A percentile compares a stretch with the other conserved stretches of the same genome.
These are phyloP conservation scores for Odontothrips loti DNA, from an alignment of 2,888 invertebrate genomes.

Conservation along the genomic window DNA sequence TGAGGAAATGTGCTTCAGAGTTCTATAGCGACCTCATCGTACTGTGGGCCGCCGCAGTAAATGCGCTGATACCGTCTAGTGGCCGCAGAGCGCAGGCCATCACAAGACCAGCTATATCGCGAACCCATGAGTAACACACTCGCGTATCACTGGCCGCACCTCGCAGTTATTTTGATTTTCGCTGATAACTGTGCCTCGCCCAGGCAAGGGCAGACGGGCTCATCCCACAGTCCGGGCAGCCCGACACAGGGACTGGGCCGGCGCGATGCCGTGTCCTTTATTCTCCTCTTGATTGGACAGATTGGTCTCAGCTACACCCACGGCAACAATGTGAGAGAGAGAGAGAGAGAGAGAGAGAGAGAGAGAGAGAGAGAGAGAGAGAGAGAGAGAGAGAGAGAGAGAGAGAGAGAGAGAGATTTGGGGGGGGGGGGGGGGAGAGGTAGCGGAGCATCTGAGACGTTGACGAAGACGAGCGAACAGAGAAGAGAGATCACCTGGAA, in stretches of 20 bases:
- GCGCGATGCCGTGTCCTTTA: background rate
- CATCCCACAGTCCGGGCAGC: background rate
- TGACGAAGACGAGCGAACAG: too few relatives aligned
- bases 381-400: background rate
- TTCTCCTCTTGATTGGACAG: slow-evolving; percentile 9
- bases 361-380: background rate
- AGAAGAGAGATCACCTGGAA: slow-evolving; percentile 9
- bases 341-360: background rate
- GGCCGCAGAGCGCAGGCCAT: too few relatives aligned
- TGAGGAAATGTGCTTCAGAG: too few relatives aligned
- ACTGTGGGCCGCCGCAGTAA: too few relatives aligned
- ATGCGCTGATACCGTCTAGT: too few relatives aligned
- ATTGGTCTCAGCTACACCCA: slow-evolving; percentile 1
- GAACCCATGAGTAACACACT: too few relatives aligned
- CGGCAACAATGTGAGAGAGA: background rate
- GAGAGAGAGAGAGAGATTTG: background rate
- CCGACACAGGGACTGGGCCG: background rate
- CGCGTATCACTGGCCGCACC: too few relatives aligned
- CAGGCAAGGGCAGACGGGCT: background rate
- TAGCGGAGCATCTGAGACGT: too few relatives aligned
- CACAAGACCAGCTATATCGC: too few relatives aligned
- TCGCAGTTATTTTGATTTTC: too few relatives aligned
- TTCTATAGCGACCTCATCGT: too few relatives aligned
- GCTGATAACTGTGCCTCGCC: too few relatives aligned
- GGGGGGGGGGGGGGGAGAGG: background rate